These are phyloP conservation scores for Neomicropteryx cornuta DNA, from an alignment of 1,140 invertebrate genomes.

Conservation along the genomic window DNA sequence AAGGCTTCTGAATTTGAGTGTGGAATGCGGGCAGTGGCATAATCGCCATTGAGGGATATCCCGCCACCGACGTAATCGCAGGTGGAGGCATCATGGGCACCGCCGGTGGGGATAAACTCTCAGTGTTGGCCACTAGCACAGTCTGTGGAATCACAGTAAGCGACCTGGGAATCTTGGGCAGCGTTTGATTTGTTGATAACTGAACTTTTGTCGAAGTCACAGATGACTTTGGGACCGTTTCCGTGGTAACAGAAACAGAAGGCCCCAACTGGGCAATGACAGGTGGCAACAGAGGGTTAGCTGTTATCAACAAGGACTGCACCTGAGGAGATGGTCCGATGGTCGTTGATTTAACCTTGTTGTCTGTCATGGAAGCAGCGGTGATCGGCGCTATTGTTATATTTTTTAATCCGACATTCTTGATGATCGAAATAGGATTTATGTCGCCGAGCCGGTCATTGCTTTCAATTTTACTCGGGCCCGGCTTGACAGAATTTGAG, in stretches of 20 bases:
- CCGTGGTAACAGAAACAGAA: slow-evolving; percentile 22
- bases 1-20: no score
- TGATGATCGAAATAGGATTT: slow-evolving; percentile 31
- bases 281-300: slow-evolving; percentile 22
- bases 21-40: no score
- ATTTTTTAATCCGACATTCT: slow-evolving; percentile 35
- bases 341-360: slow-evolving; percentile 14
- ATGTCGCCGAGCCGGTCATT: slow-evolving; percentile 7
- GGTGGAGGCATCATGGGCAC: no score
- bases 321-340: slow-evolving; percentile 16
- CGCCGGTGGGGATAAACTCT: no score
- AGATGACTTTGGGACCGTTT: slow-evolving; percentile 15
- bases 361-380: slow-evolving; percentile 25
- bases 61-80: no score
- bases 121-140: slow-evolving; percentile 23
- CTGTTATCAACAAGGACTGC: slow-evolving; percentile 16
- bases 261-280: slow-evolving; percentile 17
- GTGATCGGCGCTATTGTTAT: slow-evolving; percentile 36
- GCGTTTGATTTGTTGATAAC: slow-evolving; percentile 15
- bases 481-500: no score
- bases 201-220: background rate
- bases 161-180: slow-evolving; percentile 67
- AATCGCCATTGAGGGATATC: no score
- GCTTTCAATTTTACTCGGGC: slow-evolving; percentile 16
- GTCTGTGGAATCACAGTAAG: slow-evolving; percentile 62